Evolutionary conservation across 2,113 vertebrate genomes (phyloP), one percentile per base, ranked within the genome.

Genomic region (Hiodon alosoides): DNA sequence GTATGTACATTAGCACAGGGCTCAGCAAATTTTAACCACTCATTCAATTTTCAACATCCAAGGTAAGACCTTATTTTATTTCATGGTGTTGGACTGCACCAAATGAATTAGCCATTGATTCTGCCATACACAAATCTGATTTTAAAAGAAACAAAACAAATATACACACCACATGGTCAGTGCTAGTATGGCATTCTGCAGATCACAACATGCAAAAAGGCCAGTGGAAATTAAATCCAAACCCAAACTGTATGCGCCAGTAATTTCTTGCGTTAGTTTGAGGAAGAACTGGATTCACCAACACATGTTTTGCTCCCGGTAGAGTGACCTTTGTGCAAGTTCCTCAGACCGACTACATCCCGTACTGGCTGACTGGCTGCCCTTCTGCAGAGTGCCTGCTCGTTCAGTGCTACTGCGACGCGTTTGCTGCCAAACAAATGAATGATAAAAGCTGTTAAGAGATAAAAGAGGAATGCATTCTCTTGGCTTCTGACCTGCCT

Each of bases 1-100:
- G 93, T 95, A 94, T 78, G 82, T 86, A 83, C 80, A 75, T 79
- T 78, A 71, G 62, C 73, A 73, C 74, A 74, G 76, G 81, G 57
- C 77, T 79, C 77, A 82, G 78, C 75, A 76, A 64, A 60, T 72
- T 79, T 82, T 79, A 80, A 78, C 77, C 67, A 59, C 67, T 77
- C 73, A 68, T 67, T 74, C 74, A 17, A 78, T 82, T 81, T 78
- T 82, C 72, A 73, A 73, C 65, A 50, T 51, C 67, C 71, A 51
- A 81, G 81, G 82, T 83, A 83, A 85, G 83, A 69, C 54, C 77
- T 50, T 60, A 59, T 31, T 53, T 70, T 7, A 54, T 51, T 70
- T 75, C n/a, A 5, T 10, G 60, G 52, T 53, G 10, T 7, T 11
- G 0, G 31, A 31, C 31, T 31, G 31, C 31, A 31, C 31, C 31